These are phyloP conservation scores for Torymus aiolomorphi DNA, from an alignment of 2,888 invertebrate species.

Conservation along the genomic window DNA sequence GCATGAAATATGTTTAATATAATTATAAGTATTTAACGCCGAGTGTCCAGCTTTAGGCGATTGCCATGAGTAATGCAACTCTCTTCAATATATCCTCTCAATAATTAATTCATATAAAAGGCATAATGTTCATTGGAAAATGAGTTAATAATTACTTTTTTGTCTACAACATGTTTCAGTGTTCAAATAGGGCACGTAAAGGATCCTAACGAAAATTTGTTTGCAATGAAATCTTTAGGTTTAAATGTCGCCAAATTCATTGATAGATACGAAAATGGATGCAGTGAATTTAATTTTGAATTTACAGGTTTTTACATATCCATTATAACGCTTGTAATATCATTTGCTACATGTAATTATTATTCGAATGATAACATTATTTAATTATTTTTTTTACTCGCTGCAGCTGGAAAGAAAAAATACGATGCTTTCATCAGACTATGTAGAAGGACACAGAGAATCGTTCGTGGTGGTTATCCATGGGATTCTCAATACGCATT, in stretches of 20 bases:
- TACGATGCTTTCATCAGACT: conserved; percentile 63
- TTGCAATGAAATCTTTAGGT: conserved; percentile 73
- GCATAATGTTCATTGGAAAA: too few relatives aligned
- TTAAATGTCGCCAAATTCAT: conserved; percentile 76
- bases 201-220: conserved; percentile 74
- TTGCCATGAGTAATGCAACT: too few relatives aligned
- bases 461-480: conserved; percentile 67
- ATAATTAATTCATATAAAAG: too few relatives aligned
- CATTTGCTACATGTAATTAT: too few relatives aligned
- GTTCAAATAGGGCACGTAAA: conserved; percentile 76
- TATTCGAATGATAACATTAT: neutral
- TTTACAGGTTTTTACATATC: conserved; percentile 39
- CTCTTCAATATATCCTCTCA: too few relatives aligned
- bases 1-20: too few relatives aligned
- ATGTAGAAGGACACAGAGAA: conserved; percentile 53
- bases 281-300: conserved; percentile 38
- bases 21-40: too few relatives aligned
- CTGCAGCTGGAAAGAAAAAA: conserved; percentile 61
- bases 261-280: conserved; percentile 69
- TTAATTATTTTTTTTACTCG: neutral
- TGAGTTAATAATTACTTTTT: conserved; percentile 16
- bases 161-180: conserved; percentile 75
- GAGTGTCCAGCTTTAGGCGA: too few relatives aligned
- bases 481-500: conserved; percentile 66
- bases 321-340: neutral